A percentile compares a stretch with the other conserved stretches of the same genome.
These are phyloP conservation scores for Nematostella vectensis DNA, from an alignment of 92 coral and sea anemone genomes.

Conservation along the genomic window DNA sequence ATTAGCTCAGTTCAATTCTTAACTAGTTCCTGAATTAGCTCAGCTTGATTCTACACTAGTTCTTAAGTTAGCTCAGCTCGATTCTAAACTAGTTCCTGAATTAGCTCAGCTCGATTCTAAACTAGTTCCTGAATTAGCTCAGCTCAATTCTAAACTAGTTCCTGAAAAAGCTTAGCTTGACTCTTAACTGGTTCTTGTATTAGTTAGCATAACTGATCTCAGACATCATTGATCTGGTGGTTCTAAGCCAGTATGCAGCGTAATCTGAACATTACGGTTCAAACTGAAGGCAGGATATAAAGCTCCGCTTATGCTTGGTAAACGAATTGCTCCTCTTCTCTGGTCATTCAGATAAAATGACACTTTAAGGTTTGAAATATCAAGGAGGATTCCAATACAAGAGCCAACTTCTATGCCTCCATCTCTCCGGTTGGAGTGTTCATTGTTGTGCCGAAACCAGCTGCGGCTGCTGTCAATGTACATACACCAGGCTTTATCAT, in stretches of 20 bases:
- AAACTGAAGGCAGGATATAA: slow-evolving; percentile 92
- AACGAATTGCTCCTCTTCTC: slow-evolving; percentile 71
- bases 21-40: too few relatives aligned
- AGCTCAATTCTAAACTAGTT: too few relatives aligned
- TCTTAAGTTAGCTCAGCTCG: too few relatives aligned
- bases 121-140: too few relatives aligned
- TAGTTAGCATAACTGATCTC: too few relatives aligned
- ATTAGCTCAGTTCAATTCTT: too few relatives aligned
- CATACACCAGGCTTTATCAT: slow-evolving; percentile 95
- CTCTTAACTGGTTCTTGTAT: too few relatives aligned
- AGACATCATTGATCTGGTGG: too few relatives aligned
- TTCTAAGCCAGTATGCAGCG: slow-evolving; percentile 79
- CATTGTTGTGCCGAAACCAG: slow-evolving; percentile 96
- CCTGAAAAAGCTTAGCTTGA: too few relatives aligned
- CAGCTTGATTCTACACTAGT: too few relatives aligned
- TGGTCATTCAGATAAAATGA: slow-evolving; percentile 91
- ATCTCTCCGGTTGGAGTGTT: slow-evolving; percentile 90
- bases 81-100: too few relatives aligned
- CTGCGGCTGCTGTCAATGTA: slow-evolving; percentile 97
- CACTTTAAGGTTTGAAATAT: slow-evolving; percentile 53
- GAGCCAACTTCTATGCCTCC: slow-evolving; percentile 94
- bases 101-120: too few relatives aligned
- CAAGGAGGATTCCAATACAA: slow-evolving; percentile 78
- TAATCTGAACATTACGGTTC: slow-evolving; percentile 85
- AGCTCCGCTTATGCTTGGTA: slow-evolving; percentile 62